Base-by-base conservation (phyloP, 2,888 invertebrate genomes). In the Scrobipalpa atriplicella region DNA sequence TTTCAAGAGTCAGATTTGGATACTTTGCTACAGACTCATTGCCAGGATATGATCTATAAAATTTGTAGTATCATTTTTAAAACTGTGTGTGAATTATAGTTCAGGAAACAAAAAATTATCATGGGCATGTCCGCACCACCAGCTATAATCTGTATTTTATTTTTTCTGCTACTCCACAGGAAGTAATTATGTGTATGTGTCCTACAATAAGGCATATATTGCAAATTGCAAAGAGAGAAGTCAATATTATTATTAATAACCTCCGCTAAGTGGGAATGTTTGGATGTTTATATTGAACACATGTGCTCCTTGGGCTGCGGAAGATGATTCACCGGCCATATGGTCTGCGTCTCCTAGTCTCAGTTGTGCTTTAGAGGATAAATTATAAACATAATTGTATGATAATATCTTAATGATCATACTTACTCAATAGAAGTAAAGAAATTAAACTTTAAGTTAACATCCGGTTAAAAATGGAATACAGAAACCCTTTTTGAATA, bases 271-370 rank as follows among this genome's bases (percentile, higher is more conserved):
- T 73, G 67, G 69, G 73, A 74, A 72, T 66, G 69, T 66, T 63
- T 66, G 62, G 11, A 69, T 78, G 77, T 79, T 78, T 79, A 78
- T 75, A 72, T 67, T 71, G 66, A 69, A 73, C 80, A 80, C 76
- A 78, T 78, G 77, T 81, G 75, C 62, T 47, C 9, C n/a, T n/a
- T 43, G 39, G 47, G 16, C 16, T n/a, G n/a, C 18, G 7, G 21
- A 16, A 62, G 29, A 63, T 68, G 68, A 68, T 65, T 68, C 68
- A 69, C 51, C n/a, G 36, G 52, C 67, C 69, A 69, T 69, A 43
- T 69, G 68, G 54, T 29, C 38, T 38, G 19, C 18, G 51, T 63
- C 63, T 41, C 62, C 21, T 41, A 51, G 36, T 18, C 16, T 38
- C 29, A 63, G 16, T 52, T 52, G 47, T 38, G 63, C 52, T 63